Percentiles rank a stretch among this genome's conserved stretches.
Conservation (phyloP, 2,888 invertebrate genomes). For the Cactoblastis cactorum region DNA sequence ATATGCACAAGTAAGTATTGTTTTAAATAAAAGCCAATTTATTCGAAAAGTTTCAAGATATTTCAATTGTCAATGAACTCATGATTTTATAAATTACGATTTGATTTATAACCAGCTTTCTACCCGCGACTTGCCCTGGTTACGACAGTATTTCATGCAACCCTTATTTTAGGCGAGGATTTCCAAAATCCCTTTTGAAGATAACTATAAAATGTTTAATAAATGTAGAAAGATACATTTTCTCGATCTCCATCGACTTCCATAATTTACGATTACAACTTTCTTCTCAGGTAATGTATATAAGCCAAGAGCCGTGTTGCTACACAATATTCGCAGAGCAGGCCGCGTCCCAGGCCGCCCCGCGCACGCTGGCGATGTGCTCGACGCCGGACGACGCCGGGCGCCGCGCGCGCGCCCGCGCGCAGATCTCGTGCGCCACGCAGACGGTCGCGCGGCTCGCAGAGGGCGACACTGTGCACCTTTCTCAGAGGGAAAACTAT, state of each 20-base stretch:
- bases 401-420: conserved; percentile 39
- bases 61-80: too few species aligned
- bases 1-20: conserved; percentile 58
- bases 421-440: conserved; percentile 62
- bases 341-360: conserved; percentile 25
- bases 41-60: too few species aligned
- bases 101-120: too few species aligned
- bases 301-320: conserved; percentile 58
- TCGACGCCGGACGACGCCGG: conserved; percentile 58
- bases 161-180: too few species aligned
- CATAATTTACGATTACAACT: too few species aligned
- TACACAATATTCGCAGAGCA: conserved; percentile 59
- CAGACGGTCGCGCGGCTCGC: conserved; percentile 56
- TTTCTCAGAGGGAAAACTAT: conserved; percentile 62
- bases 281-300: conserved; percentile 53
- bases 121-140: too few species aligned
- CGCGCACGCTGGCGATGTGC: conserved; percentile 51
- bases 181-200: too few species aligned
- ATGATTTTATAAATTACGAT: too few species aligned
- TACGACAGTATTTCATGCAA: too few species aligned
- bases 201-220: too few species aligned
- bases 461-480: conserved; percentile 52
- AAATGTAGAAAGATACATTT: too few species aligned
- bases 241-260: too few species aligned
- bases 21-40: not conserved